phyloP scores from a whole-genome alignment of 2,113 vertebrate species.

The Murina feae region DNA sequence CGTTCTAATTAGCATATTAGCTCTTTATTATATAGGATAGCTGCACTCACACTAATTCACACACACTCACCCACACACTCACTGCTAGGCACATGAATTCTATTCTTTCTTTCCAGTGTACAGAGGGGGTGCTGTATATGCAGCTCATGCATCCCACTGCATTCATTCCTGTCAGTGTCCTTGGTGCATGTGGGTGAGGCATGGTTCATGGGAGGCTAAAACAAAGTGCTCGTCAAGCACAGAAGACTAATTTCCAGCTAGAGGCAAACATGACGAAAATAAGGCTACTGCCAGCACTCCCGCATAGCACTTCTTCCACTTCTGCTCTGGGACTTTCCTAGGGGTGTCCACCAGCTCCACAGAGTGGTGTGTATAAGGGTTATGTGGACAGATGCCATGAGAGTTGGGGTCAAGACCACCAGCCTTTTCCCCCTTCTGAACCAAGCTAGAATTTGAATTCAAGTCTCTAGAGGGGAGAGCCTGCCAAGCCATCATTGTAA shows the following conservation, averaged over 20 bases:
- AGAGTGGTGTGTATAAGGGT: not conserved
- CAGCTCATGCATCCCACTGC: accelerated
- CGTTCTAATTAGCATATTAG: no score
- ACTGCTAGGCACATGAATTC: no score
- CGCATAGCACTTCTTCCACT: not conserved
- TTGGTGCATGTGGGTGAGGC: no score
- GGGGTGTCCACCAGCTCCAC: not conserved
- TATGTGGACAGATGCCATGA: accelerated
- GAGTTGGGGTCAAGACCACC: not conserved
- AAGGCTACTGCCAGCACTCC: not conserved
- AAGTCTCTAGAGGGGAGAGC: not conserved
- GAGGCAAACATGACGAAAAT: not conserved
- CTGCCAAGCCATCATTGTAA: slow-evolving; percentile 28
- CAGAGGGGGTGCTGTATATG: accelerated
- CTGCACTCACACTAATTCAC: no score
- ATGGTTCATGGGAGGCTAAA: not conserved
- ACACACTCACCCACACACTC: not conserved
- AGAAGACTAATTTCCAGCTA: not conserved
- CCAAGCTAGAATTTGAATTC: slow-evolving; percentile 4
- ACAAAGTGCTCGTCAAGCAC: not conserved
- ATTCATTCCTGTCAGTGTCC: not conserved
- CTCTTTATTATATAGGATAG: no score
- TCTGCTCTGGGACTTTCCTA: accelerated
- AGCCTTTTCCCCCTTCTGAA: slow-evolving; percentile 10
- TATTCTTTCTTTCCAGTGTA: not conserved